Evolutionary conservation across 2,113 vertebrate genomes (phyloP), one percentile per base, ranked within the genome.

Genomic region (Mesitornis unicolor): DNA sequence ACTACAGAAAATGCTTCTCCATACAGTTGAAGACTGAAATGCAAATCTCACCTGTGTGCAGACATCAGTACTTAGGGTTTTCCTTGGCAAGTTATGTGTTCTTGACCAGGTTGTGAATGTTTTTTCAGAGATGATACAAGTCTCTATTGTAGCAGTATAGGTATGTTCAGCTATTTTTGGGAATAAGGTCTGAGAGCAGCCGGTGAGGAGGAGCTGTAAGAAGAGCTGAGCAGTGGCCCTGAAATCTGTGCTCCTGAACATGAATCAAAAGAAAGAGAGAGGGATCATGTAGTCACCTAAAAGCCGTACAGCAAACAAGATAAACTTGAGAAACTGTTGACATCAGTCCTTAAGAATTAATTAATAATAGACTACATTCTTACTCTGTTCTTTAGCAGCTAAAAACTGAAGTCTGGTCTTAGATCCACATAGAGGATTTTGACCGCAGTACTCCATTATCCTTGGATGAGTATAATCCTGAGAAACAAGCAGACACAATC

Each of bases 191-290:
- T 33, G 43, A 57, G 38, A 80, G 68, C 20, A 51, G 38, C n/a
- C 1, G 4, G 20, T 1, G 13, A 64, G 50, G 33, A 86, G 15
- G 13, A 45, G 28, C 56, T 21, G 25, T n/a, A 24, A 36, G 36
- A 38, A 21, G 33, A n/a, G n/a, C 21, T 4, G 10, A 68, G 48
- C 38, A 47, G 31, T 28, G 40, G 45, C 16, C 35, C 16, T 45
- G 26, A 18, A 12, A 19, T 42, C 63, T 64, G 33, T 1, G 0
- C 5, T 43, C 1, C 0, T 53, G 71, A n/a, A 68, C 42, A 3
- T 45, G 24, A 50, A 36, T 25, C 26, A 61, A 38, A 14, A 38
- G 40, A 54, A 48, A 40, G 50, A 48, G 38, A 67, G 36, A 38
- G 36, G 56, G 43, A 26, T 29, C 38, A 20, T 16, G 29, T 17